These are phyloP conservation scores for Thaumatotibia leucotreta DNA, from an alignment of 1,140 invertebrate genomes.

Conservation along the genomic window DNA sequence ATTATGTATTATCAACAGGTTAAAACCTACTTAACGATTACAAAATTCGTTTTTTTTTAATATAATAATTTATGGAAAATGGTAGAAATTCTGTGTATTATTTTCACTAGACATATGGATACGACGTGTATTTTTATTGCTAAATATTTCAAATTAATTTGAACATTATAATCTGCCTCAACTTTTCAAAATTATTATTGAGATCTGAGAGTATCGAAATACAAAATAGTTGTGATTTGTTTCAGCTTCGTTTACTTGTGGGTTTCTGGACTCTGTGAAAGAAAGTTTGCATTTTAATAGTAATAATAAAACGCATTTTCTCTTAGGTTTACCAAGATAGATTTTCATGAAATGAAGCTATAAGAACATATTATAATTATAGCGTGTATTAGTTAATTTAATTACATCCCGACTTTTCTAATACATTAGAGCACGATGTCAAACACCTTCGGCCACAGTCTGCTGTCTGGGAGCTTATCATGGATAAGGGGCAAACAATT, in stretches of 20 bases:
- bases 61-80: not conserved
- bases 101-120: conserved; percentile 28
- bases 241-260: conserved; percentile 36
- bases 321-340: no score
- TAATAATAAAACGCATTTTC: no score
- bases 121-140: conserved; percentile 65
- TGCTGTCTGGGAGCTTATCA: no score
- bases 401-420: no score
- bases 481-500: no score
- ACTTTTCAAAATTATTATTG: not conserved
- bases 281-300: no score
- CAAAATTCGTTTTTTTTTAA: conserved; percentile 7
- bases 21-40: conserved; percentile 6
- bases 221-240: not conserved
- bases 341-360: no score
- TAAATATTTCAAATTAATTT: conserved; percentile 26
- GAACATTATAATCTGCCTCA: not conserved
- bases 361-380: no score
- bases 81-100: not conserved
- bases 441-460: no score
- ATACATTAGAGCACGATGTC: no score
- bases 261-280: conserved; percentile 64
- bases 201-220: not conserved
- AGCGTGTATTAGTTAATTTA: no score
- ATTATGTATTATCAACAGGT: not conserved